Evolutionary conservation across 1,140 invertebrate species (phyloP), one percentile per base, ranked within the genome.

Genomic region (Cheumatopsyche charites): DNA sequence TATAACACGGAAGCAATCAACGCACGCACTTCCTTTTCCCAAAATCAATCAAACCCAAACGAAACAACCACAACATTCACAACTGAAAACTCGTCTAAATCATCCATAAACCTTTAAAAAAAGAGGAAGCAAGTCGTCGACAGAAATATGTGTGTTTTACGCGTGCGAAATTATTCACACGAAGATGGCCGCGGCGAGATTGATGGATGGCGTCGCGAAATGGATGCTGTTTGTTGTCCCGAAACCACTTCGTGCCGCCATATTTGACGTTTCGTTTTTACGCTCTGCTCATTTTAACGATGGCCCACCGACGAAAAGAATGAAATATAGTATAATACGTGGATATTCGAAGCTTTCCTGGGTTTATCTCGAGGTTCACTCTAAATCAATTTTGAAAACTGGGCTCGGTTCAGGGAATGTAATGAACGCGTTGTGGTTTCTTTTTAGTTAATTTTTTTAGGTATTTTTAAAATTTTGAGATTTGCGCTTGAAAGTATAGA

Each of bases 251-350:
- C 55, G 21, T 58, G 55, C 55, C 55, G 55, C 55, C n/a, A 58
- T 23, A 58, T 58, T 58, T 58, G 55, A 58, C 55, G 55, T 58
- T 58, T 23, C 55, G 25, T 58, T 58, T 58, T 58, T 58, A 58
- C 55, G 55, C 55, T 58, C 55, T 58, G 25, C 55, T 58, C 55
- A 58, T 58, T 58, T 26, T 58, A 58, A 58, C 25, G 55, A 58
- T 23, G 55, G 12, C 43, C 13, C 2, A 47, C 5, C 41, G 41
- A 42, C 41, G 43, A 25, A 58, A 25, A 25, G 21, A 58, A n/a
- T 12, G 25, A 58, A 58, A 25, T 13, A 7, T 25, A 23, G 21
- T 12, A 25, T 9, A 25, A 25, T 7, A 58, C 13, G 9, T 36
- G 29, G 29, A 36, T n/a, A n/a, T n/a, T n/a, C 29, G 9, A 36